Conservation (phyloP, 2,888 invertebrate genomes). For the Drosophila helvetica region DNA sequence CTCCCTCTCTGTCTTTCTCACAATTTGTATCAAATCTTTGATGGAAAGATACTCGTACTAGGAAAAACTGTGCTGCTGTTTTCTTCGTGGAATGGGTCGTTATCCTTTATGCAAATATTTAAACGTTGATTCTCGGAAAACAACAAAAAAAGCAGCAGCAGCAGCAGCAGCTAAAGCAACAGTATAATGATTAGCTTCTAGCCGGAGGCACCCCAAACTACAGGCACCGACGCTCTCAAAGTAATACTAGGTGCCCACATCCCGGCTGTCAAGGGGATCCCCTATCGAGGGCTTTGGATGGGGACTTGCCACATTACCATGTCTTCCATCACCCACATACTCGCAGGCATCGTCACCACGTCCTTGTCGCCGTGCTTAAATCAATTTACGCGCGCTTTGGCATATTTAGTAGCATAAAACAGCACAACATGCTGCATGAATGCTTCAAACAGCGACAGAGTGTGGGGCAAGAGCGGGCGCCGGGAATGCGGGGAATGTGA, state of each 20-base stretch:
- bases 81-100: conserved; percentile 25
- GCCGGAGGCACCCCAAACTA: conserved; percentile 20
- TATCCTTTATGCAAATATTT: conserved; percentile 41
- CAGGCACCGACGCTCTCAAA: background rate
- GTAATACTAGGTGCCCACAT: conserved; percentile 32
- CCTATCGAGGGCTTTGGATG: too few species aligned
- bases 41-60: conserved; percentile 15
- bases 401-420: conserved; percentile 65
- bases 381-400: conserved; percentile 75
- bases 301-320: conserved; percentile 13
- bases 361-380: conserved; percentile 70
- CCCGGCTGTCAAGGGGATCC: conserved; percentile 15
- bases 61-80: conserved; percentile 12
- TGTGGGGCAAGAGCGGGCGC: background rate
- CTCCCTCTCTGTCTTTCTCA: background rate
- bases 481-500: conserved; percentile 50
- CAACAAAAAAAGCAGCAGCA: conserved; percentile 1
- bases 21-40: conserved; percentile 20
- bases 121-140: conserved; percentile 24
- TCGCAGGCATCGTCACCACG: conserved; percentile 25
- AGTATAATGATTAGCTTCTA: conserved; percentile 37
- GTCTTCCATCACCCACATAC: background rate
- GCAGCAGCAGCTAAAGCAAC: background rate
- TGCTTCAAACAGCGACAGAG: background rate
- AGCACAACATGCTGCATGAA: conserved; percentile 41